phyloP scores from a whole-genome alignment of 2,113 vertebrate genomes.

The Prionailurus bengalensis region DNA sequence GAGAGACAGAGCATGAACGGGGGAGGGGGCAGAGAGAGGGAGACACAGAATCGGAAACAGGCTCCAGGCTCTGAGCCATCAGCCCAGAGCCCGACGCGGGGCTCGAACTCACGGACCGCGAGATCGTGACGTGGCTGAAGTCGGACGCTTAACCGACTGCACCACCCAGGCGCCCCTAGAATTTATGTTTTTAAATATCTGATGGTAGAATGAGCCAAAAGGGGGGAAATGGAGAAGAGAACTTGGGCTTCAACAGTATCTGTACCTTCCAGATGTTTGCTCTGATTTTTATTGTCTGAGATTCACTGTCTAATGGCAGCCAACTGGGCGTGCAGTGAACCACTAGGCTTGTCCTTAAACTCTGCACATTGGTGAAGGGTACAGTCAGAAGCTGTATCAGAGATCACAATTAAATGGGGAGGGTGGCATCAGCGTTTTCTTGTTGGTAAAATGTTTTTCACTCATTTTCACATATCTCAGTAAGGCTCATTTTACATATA shows the following conservation, averaged over 20 bases:
- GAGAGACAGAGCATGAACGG: too few species aligned
- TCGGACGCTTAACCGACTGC: too few species aligned
- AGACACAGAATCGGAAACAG: too few species aligned
- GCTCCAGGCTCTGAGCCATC: too few species aligned
- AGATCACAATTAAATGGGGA: neutral
- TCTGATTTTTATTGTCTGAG: slow-evolving; percentile 52
- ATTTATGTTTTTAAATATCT: slow-evolving; percentile 52
- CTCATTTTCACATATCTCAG: neutral
- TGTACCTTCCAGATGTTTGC: neutral
- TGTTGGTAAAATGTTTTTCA: neutral
- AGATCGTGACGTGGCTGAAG: too few species aligned
- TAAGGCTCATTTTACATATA: neutral
- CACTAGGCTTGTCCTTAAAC: neutral
- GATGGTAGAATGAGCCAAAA: slow-evolving; percentile 55
- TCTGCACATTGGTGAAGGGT: neutral
- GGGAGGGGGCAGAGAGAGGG: too few species aligned
- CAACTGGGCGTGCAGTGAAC: neutral
- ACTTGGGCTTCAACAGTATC: neutral
- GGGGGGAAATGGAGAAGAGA: neutral
- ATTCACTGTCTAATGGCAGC: neutral
- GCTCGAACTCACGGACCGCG: too few species aligned
- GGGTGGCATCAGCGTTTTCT: neutral
- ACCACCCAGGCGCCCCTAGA: neutral
- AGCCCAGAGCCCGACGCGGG: too few species aligned
- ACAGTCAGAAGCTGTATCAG: neutral